These are phyloP conservation scores for Holothuria glaberrima DNA, from an alignment of 35 echinoderm and acorn worm species.

Conservation along the genomic window DNA sequence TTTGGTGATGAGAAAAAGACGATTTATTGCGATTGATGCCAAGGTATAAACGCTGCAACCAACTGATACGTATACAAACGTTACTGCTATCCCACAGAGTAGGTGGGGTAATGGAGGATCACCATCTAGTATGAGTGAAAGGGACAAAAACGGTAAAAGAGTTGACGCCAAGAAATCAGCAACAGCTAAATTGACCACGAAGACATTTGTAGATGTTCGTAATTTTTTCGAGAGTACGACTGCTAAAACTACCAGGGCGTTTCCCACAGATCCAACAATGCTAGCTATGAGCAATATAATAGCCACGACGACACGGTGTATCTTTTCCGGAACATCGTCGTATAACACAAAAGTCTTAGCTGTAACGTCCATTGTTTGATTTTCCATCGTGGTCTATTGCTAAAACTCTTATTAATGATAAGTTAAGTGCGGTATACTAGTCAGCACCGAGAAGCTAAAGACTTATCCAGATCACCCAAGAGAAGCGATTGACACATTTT, in stretches of 20 bases:
- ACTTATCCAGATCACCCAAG: too few species aligned
- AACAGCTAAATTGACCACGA: constrained; percentile 91
- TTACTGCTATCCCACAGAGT: constrained; percentile 57
- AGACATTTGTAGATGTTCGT: constrained; percentile 90
- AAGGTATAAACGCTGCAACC: constrained; percentile 73
- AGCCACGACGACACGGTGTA: constrained; percentile 66
- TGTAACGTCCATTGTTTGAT: too few species aligned
- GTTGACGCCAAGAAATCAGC: constrained; percentile 78
- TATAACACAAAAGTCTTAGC: too few species aligned
- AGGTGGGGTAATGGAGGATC: too few species aligned
- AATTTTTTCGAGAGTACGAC: constrained; percentile 67
- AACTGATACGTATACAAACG: constrained; percentile 64
- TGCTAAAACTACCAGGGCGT: constrained; percentile 72
- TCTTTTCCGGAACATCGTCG: too few species aligned
- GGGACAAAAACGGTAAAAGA: constrained; percentile 61
- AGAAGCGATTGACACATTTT: too few species aligned
- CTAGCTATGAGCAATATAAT: constrained; percentile 51
- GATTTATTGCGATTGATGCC: constrained; percentile 83
- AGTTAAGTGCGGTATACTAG: too few species aligned
- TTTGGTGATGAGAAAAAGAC: constrained; percentile 70
- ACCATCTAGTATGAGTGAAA: constrained; percentile 62
- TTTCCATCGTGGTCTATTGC: too few species aligned
- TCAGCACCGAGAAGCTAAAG: too few species aligned
- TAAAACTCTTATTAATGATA: too few species aligned
- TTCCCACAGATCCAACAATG: constrained; percentile 56